These are phyloP conservation scores for Potorous gilbertii DNA, from an alignment of 2,797 vertebrate species.

Conservation along the genomic window DNA sequence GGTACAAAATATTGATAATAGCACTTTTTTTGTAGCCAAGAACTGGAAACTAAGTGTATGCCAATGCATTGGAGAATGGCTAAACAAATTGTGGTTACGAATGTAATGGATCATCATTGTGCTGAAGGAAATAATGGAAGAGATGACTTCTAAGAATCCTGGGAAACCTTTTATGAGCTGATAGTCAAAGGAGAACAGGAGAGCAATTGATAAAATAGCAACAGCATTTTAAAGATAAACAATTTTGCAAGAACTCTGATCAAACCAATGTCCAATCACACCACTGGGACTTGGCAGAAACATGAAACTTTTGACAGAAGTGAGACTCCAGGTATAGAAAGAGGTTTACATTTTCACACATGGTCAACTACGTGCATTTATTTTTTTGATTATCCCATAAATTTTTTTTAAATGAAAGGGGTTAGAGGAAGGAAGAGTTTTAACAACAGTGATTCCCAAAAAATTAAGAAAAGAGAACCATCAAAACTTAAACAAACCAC, in stretches of 20 bases:
- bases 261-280: not conserved
- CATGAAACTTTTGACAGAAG: not conserved
- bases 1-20: not conserved
- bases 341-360: not conserved
- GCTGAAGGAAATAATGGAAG: not conserved
- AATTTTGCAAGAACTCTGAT: not conserved
- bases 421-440: not conserved
- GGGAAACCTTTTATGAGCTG: not conserved
- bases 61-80: not conserved
- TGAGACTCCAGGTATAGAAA: not conserved
- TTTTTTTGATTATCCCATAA: not conserved
- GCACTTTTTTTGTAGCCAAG: not conserved
- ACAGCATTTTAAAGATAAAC: not conserved
- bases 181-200: not conserved
- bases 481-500: not conserved
- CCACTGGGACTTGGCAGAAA: not conserved
- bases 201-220: not conserved
- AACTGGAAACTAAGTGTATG: not conserved
- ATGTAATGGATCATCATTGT: not conserved
- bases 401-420: not conserved
- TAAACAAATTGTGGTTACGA: not conserved
- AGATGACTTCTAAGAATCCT: not conserved
- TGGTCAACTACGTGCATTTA: not conserved
- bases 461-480: not conserved
- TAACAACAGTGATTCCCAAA: not conserved